Evolutionary conservation across 1,140 invertebrate species (phyloP).

Genomic region (Zaprionus africanus): DNA sequence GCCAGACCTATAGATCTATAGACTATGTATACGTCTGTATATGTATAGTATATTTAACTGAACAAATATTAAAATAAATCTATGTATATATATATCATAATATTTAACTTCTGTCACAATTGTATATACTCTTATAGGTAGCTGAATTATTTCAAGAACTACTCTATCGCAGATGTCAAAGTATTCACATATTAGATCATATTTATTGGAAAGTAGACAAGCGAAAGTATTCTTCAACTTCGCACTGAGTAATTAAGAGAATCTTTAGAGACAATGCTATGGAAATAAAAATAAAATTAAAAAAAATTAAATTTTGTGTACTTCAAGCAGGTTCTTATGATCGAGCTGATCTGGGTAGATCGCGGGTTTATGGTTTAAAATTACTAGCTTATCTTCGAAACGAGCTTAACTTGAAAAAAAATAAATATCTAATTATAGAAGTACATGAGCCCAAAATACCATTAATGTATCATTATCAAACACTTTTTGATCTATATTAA

Average conservation of each 20-base stretch:
- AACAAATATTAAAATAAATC: background rate
- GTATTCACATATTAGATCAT: constrained; percentile 25
- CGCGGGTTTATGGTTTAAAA: background rate
- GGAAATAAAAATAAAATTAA: constrained; percentile 2
- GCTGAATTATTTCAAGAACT: constrained; percentile 26
- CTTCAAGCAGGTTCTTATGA: background rate
- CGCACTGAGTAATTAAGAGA: constrained; percentile 21
- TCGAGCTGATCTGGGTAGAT: background rate
- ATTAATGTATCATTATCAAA: no score
- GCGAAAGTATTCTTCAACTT: constrained; percentile 26
- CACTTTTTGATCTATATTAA: no score
- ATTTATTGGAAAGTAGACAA: constrained; percentile 27
- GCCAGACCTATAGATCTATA: constrained; percentile 37
- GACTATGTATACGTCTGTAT: constrained; percentile 14
- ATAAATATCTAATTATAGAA: no score
- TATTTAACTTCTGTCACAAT: background rate
- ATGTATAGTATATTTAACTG: constrained; percentile 9
- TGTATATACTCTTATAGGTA: constrained; percentile 29
- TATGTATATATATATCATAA: constrained; percentile 5
- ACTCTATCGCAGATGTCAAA: constrained; percentile 10
- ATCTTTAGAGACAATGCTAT: constrained; percentile 6
- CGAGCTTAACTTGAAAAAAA: no score
- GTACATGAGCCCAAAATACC: no score
- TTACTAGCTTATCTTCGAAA: background rate
- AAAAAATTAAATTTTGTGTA: background rate